Evolutionary conservation across 2,113 vertebrate species (phyloP), one percentile per base, ranked within the genome.

Genomic region (Calypte anna): DNA sequence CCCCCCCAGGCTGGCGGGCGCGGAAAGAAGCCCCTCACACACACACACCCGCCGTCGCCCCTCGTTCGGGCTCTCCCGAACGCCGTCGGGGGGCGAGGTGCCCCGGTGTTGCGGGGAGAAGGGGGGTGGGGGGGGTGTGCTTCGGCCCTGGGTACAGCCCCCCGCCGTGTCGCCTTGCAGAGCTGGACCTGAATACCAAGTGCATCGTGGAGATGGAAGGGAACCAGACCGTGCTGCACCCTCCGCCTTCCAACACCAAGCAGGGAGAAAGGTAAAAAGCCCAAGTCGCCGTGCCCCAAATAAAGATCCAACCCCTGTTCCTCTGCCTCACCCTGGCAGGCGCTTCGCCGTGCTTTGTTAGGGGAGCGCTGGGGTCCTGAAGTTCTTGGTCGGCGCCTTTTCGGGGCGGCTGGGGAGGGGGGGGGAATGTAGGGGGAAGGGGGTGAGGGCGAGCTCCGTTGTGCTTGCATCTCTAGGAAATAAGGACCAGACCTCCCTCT

Each of bases 171-270:
- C 80, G 88, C 94, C 95, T 98, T 97, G 79, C 98, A 99, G 99
- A 99, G 97, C 98, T 99, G 97, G 99, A 99, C 81, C 98, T 99
- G 97, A 99, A 99, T 95, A 99, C 99, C 91, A 99, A 99, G 98
- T 99, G 99, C 96, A 98, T 99, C 96, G 98, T 99, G 98, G 99
- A 99, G 68, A 99, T 99, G 99, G 99, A 99, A 97, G 99, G 99
- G 91, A 99, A 99, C 92, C 99, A 99, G 86, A 99, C 99, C 7
- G 98, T 99, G 64, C 98, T 99, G 77, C 98, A 99, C 97, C 98
- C 99, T 36, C 99, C 99, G 73, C 98, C 99, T 87, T 98, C 96
- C 94, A 96, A 98, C 44, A 98, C 98, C 96, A 99, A 99, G 84
- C 98, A 98, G 97, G 99, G 98, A 96, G 99, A 99, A 86, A 99